Percentiles rank a stretch among this genome's conserved stretches.
Evolutionary conservation across 2,888 invertebrate genomes (phyloP).

Genomic region (Cryptophagus acutangulus): DNA sequence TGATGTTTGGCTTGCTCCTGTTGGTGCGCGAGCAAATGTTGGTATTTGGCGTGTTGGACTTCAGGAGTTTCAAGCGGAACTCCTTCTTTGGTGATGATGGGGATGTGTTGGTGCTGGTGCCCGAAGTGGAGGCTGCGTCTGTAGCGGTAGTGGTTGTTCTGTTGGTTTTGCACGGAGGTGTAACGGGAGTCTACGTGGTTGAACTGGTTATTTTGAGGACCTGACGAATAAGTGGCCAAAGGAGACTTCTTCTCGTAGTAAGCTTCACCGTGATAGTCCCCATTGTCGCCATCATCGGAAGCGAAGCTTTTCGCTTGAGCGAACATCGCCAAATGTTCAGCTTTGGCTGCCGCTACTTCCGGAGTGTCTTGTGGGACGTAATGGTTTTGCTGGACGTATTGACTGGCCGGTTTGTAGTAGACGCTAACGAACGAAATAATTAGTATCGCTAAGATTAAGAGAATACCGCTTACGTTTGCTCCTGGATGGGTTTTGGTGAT

Average conservation of each 20-base stretch:
- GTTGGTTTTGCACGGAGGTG: too few species aligned
- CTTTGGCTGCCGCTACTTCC: slow-evolving; percentile 51
- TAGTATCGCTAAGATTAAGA: too few species aligned
- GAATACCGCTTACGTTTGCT: too few species aligned
- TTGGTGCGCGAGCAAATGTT: slow-evolving; percentile 13
- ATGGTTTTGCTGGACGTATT: background rate
- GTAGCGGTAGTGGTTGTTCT: too few species aligned
- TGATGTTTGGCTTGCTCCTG: too few species aligned
- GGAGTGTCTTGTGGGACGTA: slow-evolving; percentile 45
- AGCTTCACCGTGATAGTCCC: background rate
- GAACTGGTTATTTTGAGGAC: too few species aligned
- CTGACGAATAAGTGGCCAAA: too few species aligned
- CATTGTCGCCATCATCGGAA: background rate
- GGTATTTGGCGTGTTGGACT: slow-evolving; percentile 13
- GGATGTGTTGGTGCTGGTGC: slow-evolving; percentile 12
- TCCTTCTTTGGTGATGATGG: slow-evolving; percentile 12
- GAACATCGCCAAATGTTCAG: slow-evolving; percentile 18
- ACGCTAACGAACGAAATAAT: background rate
- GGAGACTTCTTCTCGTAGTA: too few species aligned
- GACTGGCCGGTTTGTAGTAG: slow-evolving; percentile 2
- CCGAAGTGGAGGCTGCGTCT: too few species aligned
- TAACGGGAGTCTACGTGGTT: too few species aligned
- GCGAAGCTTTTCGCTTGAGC: slow-evolving; percentile 1
- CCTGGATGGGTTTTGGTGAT: background rate
- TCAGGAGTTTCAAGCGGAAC: slow-evolving; percentile 14